A percentile compares a stretch with the other conserved stretches of the same genome.
phyloP scores from a whole-genome alignment of 2,113 vertebrate genomes.

The Saiga tatarica region DNA sequence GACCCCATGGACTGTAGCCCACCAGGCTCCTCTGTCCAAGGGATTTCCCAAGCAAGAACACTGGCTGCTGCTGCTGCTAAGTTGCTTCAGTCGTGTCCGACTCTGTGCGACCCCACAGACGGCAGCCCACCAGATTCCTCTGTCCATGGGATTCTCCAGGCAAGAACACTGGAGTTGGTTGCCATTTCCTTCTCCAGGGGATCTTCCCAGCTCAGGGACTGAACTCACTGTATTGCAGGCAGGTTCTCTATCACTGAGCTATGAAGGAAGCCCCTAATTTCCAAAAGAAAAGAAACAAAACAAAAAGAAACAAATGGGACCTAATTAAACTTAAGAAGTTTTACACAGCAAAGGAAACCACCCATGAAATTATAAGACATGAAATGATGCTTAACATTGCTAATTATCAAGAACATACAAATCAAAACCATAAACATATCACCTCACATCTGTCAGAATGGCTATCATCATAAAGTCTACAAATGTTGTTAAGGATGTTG shows the following conservation, averaged over 20 bases:
- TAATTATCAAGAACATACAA: background rate
- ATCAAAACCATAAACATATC: background rate
- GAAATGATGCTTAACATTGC: background rate
- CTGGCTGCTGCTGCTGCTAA: background rate
- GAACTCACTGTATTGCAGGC: background rate
- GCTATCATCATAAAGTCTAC: no score
- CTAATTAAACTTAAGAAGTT: background rate
- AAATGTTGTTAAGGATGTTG: background rate
- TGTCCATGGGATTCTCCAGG: background rate
- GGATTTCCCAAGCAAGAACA: background rate
- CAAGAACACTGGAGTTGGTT: background rate
- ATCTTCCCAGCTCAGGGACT: background rate
- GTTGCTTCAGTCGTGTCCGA: accelerated
- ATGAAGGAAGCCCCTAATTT: background rate
- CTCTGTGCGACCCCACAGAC: background rate
- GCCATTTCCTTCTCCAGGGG: background rate
- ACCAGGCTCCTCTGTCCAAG: background rate
- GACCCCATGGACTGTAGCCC: background rate
- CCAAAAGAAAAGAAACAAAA: background rate
- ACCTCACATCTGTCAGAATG: background rate
- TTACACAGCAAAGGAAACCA: background rate
- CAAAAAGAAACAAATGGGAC: background rate
- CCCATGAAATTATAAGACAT: background rate
- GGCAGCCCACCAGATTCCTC: accelerated
- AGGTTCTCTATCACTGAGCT: background rate